phyloP scores from a whole-genome alignment of 2,888 invertebrate genomes.

The Philereme transversata region DNA sequence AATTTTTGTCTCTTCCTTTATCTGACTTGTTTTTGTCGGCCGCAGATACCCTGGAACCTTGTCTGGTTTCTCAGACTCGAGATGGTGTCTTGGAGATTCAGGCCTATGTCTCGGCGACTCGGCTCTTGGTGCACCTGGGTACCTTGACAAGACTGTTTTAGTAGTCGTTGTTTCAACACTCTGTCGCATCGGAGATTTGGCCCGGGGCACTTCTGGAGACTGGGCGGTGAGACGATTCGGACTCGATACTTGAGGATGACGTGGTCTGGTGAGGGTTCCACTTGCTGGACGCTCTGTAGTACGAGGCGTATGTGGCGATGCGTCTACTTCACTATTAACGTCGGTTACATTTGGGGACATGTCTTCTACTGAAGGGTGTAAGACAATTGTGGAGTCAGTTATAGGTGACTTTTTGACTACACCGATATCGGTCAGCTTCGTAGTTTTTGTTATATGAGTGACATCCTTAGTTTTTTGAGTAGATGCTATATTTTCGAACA shows the following conservation, averaged over 20 bases:
- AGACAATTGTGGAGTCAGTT: slow-evolving; percentile 52
- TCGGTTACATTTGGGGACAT: slow-evolving; percentile 49
- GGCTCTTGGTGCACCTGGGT: slow-evolving; percentile 51
- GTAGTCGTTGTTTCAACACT: slow-evolving; percentile 51
- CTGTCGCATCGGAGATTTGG: slow-evolving; percentile 58
- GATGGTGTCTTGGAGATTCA: slow-evolving; percentile 53
- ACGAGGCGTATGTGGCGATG: slow-evolving; percentile 32
- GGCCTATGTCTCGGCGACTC: slow-evolving; percentile 54
- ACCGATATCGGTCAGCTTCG: slow-evolving; percentile 79
- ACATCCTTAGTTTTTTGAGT: slow-evolving; percentile 59
- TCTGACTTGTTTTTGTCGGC: slow-evolving; percentile 70
- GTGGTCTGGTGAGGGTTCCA: slow-evolving; percentile 43
- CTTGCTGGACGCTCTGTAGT: slow-evolving; percentile 44
- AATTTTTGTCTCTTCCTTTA: slow-evolving; percentile 63
- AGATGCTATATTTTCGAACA: slow-evolving; percentile 87
- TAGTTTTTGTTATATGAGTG: slow-evolving; percentile 48
- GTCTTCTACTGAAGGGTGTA: slow-evolving; percentile 56
- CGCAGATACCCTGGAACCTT: slow-evolving; percentile 67
- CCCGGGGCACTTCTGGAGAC: slow-evolving; percentile 56
- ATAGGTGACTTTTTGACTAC: slow-evolving; percentile 67
- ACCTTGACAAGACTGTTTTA: slow-evolving; percentile 50
- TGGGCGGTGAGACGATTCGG: slow-evolving; percentile 50
- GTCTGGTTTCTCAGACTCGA: slow-evolving; percentile 54
- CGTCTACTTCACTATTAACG: slow-evolving; percentile 52
- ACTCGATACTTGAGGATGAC: slow-evolving; percentile 43